These are phyloP conservation scores for Chrysogorgia sp. DNA, from an alignment of 92 coral and sea anemone genomes.

Conservation along the genomic window DNA sequence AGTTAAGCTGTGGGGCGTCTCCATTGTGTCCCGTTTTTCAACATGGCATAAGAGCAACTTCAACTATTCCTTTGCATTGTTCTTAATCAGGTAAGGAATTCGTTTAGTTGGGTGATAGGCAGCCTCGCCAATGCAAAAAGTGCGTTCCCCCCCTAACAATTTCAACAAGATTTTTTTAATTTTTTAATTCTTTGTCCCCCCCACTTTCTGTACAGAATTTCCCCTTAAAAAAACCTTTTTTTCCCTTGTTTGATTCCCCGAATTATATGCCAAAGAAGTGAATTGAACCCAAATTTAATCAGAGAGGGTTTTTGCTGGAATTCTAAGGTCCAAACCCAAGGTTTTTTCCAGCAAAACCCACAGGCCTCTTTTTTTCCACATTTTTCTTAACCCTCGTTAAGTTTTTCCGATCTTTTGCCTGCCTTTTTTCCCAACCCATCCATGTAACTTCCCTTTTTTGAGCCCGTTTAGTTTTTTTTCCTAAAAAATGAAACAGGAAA, in stretches of 20 bases:
- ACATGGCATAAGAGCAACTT: conserved; percentile 14
- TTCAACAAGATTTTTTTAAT: conserved; percentile 21
- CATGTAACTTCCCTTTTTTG: conserved; percentile 11
- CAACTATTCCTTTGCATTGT: conserved; percentile 20
- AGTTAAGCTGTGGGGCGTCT: conserved; percentile 16
- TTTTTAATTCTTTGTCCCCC: background rate
- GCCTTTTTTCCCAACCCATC: no score
- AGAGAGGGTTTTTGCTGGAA: conserved; percentile 15
- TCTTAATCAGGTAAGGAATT: conserved; percentile 12
- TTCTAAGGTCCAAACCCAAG: no score
- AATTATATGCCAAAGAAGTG: conserved; percentile 4
- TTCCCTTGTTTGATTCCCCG: no score
- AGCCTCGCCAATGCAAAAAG: conserved; percentile 34
- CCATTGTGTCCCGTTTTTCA: conserved; percentile 36
- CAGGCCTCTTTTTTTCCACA: no score
- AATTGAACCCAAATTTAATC: background rate
- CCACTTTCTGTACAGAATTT: background rate
- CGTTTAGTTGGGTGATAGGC: conserved; percentile 7
- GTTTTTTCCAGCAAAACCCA: no score
- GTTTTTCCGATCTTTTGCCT: conserved; percentile 27
- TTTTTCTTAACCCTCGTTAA: conserved; percentile 19
- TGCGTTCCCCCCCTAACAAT: no score
- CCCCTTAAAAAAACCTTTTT: no score
- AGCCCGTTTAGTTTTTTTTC: conserved; percentile 10
- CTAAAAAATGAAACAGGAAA: background rate